Percentiles rank a stretch among this genome's conserved stretches.
These are phyloP conservation scores for Octopus bimaculoides DNA, from an alignment of 1,140 invertebrate species.

Conservation along the genomic window DNA sequence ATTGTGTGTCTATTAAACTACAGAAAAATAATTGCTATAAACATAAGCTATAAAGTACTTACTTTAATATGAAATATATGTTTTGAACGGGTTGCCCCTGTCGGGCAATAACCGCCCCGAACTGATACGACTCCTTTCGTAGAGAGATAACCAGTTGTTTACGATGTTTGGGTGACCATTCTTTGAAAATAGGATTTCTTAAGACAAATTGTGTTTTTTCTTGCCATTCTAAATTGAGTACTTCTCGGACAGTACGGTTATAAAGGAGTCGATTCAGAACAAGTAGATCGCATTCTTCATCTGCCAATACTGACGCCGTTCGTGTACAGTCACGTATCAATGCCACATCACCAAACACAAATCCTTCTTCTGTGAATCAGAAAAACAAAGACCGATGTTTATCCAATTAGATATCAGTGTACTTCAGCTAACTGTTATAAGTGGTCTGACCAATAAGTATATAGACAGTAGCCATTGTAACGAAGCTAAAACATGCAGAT, in stretches of 20 bases:
- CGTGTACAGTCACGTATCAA: conserved; percentile 49
- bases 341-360: conserved; percentile 51
- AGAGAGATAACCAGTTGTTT: conserved; percentile 46
- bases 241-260: conserved; percentile 44
- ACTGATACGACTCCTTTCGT: conserved; percentile 37
- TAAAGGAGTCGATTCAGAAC: conserved; percentile 48
- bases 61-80: conserved; percentile 49
- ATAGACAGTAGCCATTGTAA: too few relatives aligned
- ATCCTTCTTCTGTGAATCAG: conserved; percentile 37
- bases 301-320: conserved; percentile 48
- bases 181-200: conserved; percentile 38
- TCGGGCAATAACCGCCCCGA: conserved; percentile 33
- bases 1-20: background rate
- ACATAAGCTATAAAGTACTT: background rate
- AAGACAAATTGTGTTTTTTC: conserved; percentile 45
- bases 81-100: conserved; percentile 40
- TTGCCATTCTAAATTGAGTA: conserved; percentile 42
- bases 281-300: conserved; percentile 43
- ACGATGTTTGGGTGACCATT: conserved; percentile 43
- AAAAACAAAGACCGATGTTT: too few relatives aligned
- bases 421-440: too few relatives aligned
- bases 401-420: too few relatives aligned
- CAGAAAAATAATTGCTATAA: background rate
- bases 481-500: too few relatives aligned
- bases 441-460: too few relatives aligned